Evolutionary conservation across 2,888 invertebrate species (phyloP), one percentile per base, ranked within the genome.

Genomic region (Tanaodytes sp.): DNA sequence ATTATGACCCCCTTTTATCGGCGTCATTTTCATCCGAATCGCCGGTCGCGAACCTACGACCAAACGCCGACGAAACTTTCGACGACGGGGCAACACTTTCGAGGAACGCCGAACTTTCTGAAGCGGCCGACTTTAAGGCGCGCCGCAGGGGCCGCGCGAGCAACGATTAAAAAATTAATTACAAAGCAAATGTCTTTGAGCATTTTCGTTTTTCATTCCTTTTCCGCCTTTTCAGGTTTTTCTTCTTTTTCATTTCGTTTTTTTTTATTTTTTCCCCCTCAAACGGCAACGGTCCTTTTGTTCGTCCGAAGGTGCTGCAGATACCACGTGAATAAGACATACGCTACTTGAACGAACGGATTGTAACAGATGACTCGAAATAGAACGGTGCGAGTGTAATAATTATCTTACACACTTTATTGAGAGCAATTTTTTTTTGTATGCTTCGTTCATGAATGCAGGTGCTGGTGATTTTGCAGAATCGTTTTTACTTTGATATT

Each of bases 111-210:
- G 19, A 49, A 37, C 40, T 63, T 63, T 54, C 54, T 30, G 54
- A 55, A 49, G 12, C 49, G 55, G 23, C 49, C 43, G 55, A 49
- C 59, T 59, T 66, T 59, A 48, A 66, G 23, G 2, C 45, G 11
- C 23, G 58, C 65, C 42, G 58, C 66, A 12, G 54, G 51, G 46
- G 51, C 37, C 30, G 19, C 33, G 31, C 48, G 48, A 48, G 37
- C 33, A 52, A 20, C 42, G 59, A 66, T 66, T 66, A 54, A 59
- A 59, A 66, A 54, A 66, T 59, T 59, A 66, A 59, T 66, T 59
- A 27, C 54, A 58, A 59, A 42, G 48, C 45, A 57, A 64, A 57
- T 39, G 43, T 48, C 66, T 59, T 42, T 46, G 19, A 42, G 46
- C 59, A 16, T 40, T 46, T n/a, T 46, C 42, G 39, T 55, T 55